Conservation (phyloP, 2,797 vertebrate genomes). For the Oophaga sylvatica region DNA sequence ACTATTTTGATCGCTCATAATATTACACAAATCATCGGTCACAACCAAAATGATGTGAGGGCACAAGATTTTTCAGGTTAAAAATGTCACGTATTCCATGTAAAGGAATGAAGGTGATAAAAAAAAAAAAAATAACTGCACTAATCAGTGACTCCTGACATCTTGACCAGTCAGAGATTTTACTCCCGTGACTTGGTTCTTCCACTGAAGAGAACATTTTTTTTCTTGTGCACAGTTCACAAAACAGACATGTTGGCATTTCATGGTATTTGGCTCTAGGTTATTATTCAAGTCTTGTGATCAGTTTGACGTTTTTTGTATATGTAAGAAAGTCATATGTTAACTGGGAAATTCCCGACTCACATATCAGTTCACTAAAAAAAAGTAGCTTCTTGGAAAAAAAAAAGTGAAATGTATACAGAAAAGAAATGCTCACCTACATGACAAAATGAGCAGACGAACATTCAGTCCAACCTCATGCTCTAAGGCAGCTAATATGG, state of each 20-base stretch:
- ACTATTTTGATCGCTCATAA: no score
- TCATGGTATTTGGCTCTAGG: background rate
- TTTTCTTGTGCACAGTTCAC: background rate
- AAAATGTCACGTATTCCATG: no score
- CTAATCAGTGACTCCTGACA: background rate
- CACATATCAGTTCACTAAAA: background rate
- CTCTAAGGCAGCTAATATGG: no score
- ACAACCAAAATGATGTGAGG: no score
- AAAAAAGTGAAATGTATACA: background rate
- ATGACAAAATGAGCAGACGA: no score
- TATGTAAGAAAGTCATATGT: background rate
- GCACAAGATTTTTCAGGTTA: no score
- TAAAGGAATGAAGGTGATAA: no score
- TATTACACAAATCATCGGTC: no score
- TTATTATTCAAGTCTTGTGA: slow-evolving; percentile 21
- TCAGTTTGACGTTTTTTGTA: background rate
- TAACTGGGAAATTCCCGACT: background rate
- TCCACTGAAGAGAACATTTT: background rate
- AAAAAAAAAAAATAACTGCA: background rate
- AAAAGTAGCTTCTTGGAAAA: background rate
- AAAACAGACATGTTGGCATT: background rate
- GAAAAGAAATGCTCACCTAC: background rate
- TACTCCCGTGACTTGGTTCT: background rate
- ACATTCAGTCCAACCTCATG: no score
- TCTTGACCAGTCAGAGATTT: background rate